These are phyloP conservation scores for Potorous gilbertii DNA, from an alignment of 2,797 vertebrate genomes.

Conservation along the genomic window DNA sequence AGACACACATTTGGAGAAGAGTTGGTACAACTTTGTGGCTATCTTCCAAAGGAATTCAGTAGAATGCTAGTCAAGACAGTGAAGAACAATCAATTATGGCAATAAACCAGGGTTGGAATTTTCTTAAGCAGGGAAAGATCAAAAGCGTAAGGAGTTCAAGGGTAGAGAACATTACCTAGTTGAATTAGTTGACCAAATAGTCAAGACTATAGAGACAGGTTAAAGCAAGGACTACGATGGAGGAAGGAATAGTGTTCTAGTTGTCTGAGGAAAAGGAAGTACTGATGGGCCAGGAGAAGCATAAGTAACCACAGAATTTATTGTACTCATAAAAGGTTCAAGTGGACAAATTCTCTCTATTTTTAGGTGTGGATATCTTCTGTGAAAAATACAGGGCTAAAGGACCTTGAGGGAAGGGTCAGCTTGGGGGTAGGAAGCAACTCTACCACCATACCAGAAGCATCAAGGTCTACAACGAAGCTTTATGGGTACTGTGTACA, in stretches of 20 bases:
- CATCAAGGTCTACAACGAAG: not conserved
- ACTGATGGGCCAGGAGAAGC: not conserved
- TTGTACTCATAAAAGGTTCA: not conserved
- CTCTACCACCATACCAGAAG: not conserved
- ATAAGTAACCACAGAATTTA: not conserved
- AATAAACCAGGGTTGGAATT: not conserved
- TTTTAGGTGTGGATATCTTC: not conserved
- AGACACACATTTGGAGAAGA: not conserved
- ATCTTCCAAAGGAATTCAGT: not conserved
- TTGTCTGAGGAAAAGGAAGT: not conserved
- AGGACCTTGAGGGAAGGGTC: not conserved
- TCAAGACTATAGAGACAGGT: not conserved
- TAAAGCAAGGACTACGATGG: not conserved
- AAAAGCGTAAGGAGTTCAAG: not conserved
- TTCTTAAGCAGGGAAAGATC: not conserved
- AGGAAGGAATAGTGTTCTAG: not conserved
- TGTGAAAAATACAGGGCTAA: not conserved
- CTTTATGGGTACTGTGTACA: not conserved
- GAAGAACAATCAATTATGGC: not conserved
- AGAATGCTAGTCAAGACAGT: not conserved
- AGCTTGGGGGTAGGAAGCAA: not conserved
- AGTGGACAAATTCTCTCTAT: not conserved
- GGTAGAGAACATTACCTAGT: not conserved
- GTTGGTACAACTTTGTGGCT: not conserved
- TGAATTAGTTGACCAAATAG: not conserved